Conservation (phyloP, 2,113 vertebrate genomes). For the Camelus bactrianus region DNA sequence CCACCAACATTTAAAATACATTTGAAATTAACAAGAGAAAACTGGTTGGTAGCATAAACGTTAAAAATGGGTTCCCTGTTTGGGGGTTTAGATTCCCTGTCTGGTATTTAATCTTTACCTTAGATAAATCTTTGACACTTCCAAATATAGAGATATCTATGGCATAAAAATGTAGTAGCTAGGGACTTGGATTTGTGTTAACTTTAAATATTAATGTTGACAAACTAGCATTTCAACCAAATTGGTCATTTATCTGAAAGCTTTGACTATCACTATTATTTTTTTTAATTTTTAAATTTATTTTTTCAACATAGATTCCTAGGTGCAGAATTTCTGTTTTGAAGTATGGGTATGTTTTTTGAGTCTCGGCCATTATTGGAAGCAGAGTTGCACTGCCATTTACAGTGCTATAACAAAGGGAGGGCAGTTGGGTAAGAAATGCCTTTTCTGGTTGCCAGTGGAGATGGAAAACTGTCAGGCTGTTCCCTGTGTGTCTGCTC, state of each 20-base stretch:
- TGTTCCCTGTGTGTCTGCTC: background rate
- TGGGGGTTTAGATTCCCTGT: background rate
- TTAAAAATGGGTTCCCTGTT: background rate
- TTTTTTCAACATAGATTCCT: background rate
- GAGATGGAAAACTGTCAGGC: background rate
- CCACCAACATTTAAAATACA: background rate
- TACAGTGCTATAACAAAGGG: background rate
- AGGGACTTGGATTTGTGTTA: background rate
- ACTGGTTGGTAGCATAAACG: background rate
- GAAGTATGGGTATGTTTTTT: background rate
- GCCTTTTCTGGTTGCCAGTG: background rate
- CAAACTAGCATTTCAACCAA: background rate
- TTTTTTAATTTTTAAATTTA: background rate
- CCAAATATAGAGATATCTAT: background rate
- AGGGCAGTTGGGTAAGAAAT: background rate
- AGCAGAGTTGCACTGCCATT: background rate
- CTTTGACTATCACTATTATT: background rate
- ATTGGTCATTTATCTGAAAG: background rate
- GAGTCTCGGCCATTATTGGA: background rate
- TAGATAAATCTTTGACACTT: background rate
- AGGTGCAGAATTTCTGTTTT: background rate
- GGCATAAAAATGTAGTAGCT: background rate
- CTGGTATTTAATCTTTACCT: background rate
- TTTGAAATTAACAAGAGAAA: slow-evolving; percentile 11
- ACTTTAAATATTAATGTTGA: background rate